Base-by-base conservation (phyloP, 2,797 vertebrate species). In the Phrynocephalus forsythii region DNA sequence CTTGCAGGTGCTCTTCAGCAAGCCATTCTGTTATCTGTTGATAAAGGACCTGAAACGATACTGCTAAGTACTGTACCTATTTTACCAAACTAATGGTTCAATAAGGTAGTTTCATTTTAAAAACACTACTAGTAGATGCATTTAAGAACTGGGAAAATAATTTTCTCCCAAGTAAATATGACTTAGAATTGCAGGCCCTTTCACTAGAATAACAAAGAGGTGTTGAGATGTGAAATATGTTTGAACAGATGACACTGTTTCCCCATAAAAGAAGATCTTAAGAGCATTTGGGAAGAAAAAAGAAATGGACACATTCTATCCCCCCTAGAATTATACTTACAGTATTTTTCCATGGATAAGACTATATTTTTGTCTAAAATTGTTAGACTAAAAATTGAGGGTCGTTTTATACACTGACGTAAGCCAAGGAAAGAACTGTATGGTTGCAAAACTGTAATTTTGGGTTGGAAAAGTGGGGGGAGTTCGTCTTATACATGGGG, bases 141-240 rank as follows among this genome's bases (percentile, higher is more conserved):
- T 71, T 68, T 48, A 52, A 8, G 22, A 8, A 24, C 13, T 78
- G 20, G 67, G 50, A 13, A 73, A 72, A 72, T 8, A 6, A 18
- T n/a, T 28, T 52, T 20, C 30, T 86, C 22, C 16, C n/a, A 69
- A 28, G 24, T 79, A 73, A 28, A 85, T 80, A 88, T 89, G 30
- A 44, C 3, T 20, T 78, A 81, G 20, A 18, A 82, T 1, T 83
- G 3, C 52, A 28, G 83, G 72, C 0, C 1, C 13, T 20, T 1
- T 30, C 81, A 16, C 89, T n/a, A 85, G 38, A 75, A 83, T 86
- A 84, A 16, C 75, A 79, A 69, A 89, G 69, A 28, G 79, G 68
- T 88, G 80, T 5, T 72, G 82, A 77, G 20, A 13, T 72, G 72
- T 60, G 80, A 89, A 71, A 76, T 60, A 2, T n/a, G 28, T 20